A percentile compares a stretch with the other conserved stretches of the same genome.
Evolutionary conservation across 2,113 vertebrate species (phyloP).

Genomic region (Saimiri boliviensis): DNA sequence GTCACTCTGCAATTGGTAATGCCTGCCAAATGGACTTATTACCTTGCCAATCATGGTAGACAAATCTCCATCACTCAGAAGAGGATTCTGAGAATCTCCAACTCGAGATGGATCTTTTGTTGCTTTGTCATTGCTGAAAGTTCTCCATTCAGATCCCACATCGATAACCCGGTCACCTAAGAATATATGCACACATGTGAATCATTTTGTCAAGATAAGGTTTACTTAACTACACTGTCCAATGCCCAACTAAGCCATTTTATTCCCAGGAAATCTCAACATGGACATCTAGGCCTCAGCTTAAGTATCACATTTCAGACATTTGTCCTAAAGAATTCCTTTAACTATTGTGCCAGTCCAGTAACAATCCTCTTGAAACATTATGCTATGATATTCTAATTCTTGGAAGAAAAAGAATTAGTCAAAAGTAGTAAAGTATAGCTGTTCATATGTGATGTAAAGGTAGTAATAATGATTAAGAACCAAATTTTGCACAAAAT

Average conservation of each 20-base stretch:
- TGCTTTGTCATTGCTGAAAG: conserved; percentile 99
- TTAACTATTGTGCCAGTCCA: background rate
- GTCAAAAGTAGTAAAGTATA: conserved; percentile 47
- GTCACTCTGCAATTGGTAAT: background rate
- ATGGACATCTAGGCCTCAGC: background rate
- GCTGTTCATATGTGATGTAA: background rate
- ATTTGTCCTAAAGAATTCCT: background rate
- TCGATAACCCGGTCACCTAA: conserved; percentile 98
- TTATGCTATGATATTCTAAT: background rate
- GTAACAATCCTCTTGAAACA: background rate
- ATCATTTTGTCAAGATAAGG: background rate
- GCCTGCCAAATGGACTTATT: conserved; percentile 44
- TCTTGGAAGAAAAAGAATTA: background rate
- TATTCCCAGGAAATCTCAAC: conserved; percentile 8
- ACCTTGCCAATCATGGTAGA: conserved; percentile 99
- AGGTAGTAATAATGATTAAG: background rate
- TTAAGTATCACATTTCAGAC: background rate
- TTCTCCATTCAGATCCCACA: conserved; percentile 99
- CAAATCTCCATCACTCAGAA: conserved; percentile 96
- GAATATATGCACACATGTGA: conserved; percentile 47
- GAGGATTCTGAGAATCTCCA: conserved; percentile 97
- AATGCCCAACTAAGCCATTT: background rate
- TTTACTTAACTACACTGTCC: background rate
- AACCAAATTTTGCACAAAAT: conserved; percentile 37
- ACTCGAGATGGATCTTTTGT: conserved; percentile 99